A percentile compares a stretch with the other conserved stretches of the same genome.
Evolutionary conservation across 2,888 invertebrate genomes (phyloP).

Genomic region (Dermolepida albohirtum): DNA sequence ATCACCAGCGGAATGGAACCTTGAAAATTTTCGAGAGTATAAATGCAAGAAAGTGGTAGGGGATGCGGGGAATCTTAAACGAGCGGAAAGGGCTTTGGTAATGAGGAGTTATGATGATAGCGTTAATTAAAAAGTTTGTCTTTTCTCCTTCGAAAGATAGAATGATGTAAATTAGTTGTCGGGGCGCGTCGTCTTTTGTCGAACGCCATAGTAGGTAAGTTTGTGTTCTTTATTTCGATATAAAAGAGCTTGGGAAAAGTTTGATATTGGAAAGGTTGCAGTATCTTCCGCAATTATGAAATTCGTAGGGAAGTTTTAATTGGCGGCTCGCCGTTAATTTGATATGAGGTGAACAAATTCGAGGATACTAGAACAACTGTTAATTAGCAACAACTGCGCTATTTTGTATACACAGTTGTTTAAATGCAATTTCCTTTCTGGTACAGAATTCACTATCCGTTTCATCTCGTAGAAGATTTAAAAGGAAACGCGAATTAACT

Average conservation of each 20-base stretch:
- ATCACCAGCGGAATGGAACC: not conserved
- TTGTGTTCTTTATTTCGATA: too few relatives aligned
- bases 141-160: not conserved
- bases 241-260: too few relatives aligned
- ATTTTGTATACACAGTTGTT: too few relatives aligned
- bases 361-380: constrained; percentile 21
- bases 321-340: constrained; percentile 11
- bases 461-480: too few relatives aligned
- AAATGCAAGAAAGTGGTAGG: constrained; percentile 5
- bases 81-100: not conserved
- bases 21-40: constrained; percentile 12
- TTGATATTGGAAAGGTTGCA: too few relatives aligned
- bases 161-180: not conserved
- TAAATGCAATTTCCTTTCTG: too few relatives aligned
- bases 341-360: constrained; percentile 20
- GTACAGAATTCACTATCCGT: too few relatives aligned
- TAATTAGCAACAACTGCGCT: constrained; percentile 11
- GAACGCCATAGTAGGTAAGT: not conserved
- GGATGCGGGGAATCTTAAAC: not conserved
- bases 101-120: constrained; percentile 2
- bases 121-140: constrained; percentile 32
- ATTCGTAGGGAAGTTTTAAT: constrained; percentile 15
- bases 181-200: not conserved
- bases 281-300: too few relatives aligned
- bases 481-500: too few relatives aligned